Base-by-base conservation (phyloP, 2,797 vertebrate species). In the Oreochromis mossambicus region DNA sequence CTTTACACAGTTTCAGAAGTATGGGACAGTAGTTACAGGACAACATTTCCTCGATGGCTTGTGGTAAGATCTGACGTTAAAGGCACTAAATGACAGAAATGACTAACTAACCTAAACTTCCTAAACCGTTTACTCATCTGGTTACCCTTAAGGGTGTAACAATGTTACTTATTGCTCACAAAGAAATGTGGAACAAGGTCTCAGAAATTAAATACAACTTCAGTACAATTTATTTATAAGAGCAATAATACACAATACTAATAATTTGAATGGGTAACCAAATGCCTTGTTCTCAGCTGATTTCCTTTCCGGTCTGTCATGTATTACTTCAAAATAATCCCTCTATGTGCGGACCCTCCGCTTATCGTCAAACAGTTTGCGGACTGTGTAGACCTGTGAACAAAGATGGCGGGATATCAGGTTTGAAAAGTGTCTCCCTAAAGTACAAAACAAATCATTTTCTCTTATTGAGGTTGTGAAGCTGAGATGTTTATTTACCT, bases 341-440 rank as follows among this genome's bases (percentile, higher is more conserved):
- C n/a, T 82, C 85, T 97, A 98, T 36, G 97, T 97, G 89, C 84
- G 95, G 73, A 97, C 93, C n/a, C 93, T 95, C 58, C 96, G 92
- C 94, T 96, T 97, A 84, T 98, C 97, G 0, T 98, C 96, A 61
- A 99, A 99, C 90, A 99, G 97, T 91, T 96, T 97, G 79, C 97
- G 97, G 41, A 99, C 95, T 0, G 97, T 97, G 95, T 96, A 98
- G 55, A 99, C 97, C 95, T 99, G 97, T 3, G 19, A 80, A 34
- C 13, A 82, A 24, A 43, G 36, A 32, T 9, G 29, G 11, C 32
- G 26, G 32, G 19, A 32, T 12, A 52, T 24, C 46, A 63, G 41
- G 10, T 55, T 48, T 76, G 12, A 43, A 61, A 17, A 11, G 19
- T 26, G 51, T 24, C 17, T 19, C 32, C 9, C 2, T 21, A 29